Conservation (phyloP, 2,113 vertebrate species). For the Hypocryptadius cinnamomeus region DNA sequence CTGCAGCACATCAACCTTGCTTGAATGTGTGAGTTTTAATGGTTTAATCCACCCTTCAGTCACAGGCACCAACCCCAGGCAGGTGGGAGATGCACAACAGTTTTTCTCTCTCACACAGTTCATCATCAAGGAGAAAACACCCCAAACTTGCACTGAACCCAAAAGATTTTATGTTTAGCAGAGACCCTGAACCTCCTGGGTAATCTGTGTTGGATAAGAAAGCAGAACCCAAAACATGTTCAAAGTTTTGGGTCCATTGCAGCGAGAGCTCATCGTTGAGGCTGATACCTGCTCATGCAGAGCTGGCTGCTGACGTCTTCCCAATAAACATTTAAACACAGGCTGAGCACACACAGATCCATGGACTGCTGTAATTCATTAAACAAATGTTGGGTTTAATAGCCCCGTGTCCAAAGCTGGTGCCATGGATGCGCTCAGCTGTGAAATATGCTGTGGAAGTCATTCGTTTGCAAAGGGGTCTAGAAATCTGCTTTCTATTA, state of each 20-base stretch:
- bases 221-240: neutral
- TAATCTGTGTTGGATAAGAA: neutral
- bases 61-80: neutral
- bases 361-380: constrained; percentile 58
- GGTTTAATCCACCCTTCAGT: neutral
- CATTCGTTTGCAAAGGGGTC: neutral
- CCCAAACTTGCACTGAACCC: neutral
- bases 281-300: constrained; percentile 33
- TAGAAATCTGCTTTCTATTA: constrained; percentile 53
- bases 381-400: constrained; percentile 43
- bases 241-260: neutral
- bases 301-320: neutral
- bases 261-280: neutral
- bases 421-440: constrained; percentile 34
- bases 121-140: neutral
- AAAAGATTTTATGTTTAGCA: neutral
- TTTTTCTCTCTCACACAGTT: accelerated
- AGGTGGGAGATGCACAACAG: neutral
- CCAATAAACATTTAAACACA: constrained; percentile 10
- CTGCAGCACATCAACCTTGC: neutral
- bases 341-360: neutral
- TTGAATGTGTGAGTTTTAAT: neutral
- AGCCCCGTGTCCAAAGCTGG: constrained; percentile 6
- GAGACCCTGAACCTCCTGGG: neutral
- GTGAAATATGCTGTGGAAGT: constrained; percentile 41